Conservation (phyloP, 2,888 invertebrate genomes). For the Drosophila sordidula region DNA sequence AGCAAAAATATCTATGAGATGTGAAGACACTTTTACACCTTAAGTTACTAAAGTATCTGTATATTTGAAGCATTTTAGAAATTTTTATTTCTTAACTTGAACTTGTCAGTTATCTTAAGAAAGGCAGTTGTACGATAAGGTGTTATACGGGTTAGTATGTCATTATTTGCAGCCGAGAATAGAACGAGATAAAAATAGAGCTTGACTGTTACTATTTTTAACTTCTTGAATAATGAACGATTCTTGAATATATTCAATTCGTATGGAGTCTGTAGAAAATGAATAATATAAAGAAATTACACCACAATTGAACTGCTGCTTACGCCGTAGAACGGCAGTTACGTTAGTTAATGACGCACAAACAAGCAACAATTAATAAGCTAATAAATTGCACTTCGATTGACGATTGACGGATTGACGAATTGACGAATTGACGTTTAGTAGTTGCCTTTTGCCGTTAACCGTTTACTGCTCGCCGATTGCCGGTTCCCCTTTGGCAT, state of each 20-base stretch:
- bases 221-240: background rate
- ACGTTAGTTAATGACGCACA: constrained; percentile 22
- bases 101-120: no score
- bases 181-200: no score
- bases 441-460: constrained; percentile 10
- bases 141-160: no score
- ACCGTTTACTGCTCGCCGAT: background rate
- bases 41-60: no score
- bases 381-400: constrained; percentile 18
- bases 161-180: background rate
- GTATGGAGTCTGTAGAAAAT: background rate
- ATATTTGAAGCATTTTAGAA: no score
- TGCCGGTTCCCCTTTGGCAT: constrained; percentile 12
- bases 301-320: background rate
- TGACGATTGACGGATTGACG: background rate
- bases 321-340: background rate
- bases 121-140: background rate
- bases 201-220: background rate
- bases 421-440: background rate
- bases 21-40: no score
- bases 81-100: no score
- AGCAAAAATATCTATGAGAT: no score
- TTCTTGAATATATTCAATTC: background rate
- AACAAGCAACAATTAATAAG: constrained; percentile 1
- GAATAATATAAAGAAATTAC: background rate